A percentile compares a stretch with the other conserved stretches of the same genome.
Evolutionary conservation across 1,140 invertebrate genomes (phyloP).

Genomic region (Elymnias hypermnestra): DNA sequence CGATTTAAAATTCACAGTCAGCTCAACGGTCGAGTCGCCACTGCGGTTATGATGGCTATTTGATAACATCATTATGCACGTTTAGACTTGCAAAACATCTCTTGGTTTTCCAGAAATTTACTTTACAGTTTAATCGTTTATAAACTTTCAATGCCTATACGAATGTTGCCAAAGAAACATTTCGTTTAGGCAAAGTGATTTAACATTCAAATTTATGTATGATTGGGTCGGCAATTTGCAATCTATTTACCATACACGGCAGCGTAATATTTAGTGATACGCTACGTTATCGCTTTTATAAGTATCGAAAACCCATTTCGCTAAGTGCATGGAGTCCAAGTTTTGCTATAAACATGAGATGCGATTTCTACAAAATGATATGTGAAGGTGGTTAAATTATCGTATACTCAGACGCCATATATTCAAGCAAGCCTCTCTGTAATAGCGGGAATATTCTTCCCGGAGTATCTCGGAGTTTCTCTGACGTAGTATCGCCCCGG

Average conservation of each 20-base stretch:
- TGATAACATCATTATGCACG: slow-evolving; percentile 57
- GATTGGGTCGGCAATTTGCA: slow-evolving; percentile 21
- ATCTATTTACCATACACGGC: slow-evolving; percentile 21
- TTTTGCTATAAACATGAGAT: slow-evolving; percentile 72
- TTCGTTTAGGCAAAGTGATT: slow-evolving; percentile 14
- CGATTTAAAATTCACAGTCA: slow-evolving; percentile 72
- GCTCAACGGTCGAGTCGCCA: slow-evolving; percentile 45
- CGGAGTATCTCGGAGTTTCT: slow-evolving; percentile 11
- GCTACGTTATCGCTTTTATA: slow-evolving; percentile 54
- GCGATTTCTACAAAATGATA: slow-evolving; percentile 63
- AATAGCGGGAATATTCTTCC: slow-evolving; percentile 24
- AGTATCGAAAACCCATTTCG: slow-evolving; percentile 72
- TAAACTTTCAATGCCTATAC: slow-evolving; percentile 9
- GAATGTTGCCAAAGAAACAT: slow-evolving; percentile 13
- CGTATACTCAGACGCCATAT: slow-evolving; percentile 14
- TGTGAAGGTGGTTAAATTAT: slow-evolving; percentile 46
- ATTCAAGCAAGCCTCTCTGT: slow-evolving; percentile 14
- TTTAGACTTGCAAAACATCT: slow-evolving; percentile 38
- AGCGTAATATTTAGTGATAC: slow-evolving; percentile 39
- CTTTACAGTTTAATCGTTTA: slow-evolving; percentile 13
- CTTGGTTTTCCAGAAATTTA: slow-evolving; percentile 22
- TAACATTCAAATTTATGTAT: slow-evolving; percentile 23
- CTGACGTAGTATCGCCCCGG: slow-evolving; percentile 30
- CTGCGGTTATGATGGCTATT: slow-evolving; percentile 47
- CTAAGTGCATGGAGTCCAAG: slow-evolving; percentile 69